Percentiles rank a stretch among this genome's conserved stretches.
phyloP scores from a whole-genome alignment of 2,888 invertebrate genomes.

The Cryptus viduatorius region DNA sequence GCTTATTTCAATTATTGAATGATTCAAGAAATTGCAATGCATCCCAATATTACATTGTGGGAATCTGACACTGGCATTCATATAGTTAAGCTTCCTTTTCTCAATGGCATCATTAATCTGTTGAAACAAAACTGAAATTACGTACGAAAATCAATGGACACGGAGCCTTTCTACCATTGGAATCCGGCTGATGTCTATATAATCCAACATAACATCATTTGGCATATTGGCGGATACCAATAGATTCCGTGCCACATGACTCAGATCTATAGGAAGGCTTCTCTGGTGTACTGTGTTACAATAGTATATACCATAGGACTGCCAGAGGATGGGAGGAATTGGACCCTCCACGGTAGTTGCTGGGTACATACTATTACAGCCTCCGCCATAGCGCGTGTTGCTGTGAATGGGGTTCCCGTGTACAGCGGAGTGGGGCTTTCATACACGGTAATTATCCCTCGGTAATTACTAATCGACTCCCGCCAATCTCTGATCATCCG shows the following conservation, averaged over 20 bases:
- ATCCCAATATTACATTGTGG: too few relatives aligned
- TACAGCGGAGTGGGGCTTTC: conserved; percentile 12
- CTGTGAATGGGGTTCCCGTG: conserved; percentile 43
- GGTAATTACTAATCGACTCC: conserved; percentile 80
- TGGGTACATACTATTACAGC: conserved; percentile 32
- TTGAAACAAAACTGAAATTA: neutral
- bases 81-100: too few relatives aligned
- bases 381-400: neutral
- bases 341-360: conserved; percentile 26
- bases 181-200: neutral
- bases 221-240: conserved; percentile 6
- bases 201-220: neutral
- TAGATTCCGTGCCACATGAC: conserved; percentile 10
- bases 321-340: conserved; percentile 24
- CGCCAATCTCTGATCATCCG: conserved; percentile 76
- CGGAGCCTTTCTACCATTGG: neutral
- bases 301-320: conserved; percentile 16
- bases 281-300: conserved; percentile 1
- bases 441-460: conserved; percentile 77
- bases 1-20: too few relatives aligned
- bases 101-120: too few relatives aligned
- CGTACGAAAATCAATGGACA: neutral
- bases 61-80: too few relatives aligned
- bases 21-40: too few relatives aligned
- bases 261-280: neutral